Base-by-base conservation (phyloP, 2,888 invertebrate species). In the Frankliniella intonsa region DNA sequence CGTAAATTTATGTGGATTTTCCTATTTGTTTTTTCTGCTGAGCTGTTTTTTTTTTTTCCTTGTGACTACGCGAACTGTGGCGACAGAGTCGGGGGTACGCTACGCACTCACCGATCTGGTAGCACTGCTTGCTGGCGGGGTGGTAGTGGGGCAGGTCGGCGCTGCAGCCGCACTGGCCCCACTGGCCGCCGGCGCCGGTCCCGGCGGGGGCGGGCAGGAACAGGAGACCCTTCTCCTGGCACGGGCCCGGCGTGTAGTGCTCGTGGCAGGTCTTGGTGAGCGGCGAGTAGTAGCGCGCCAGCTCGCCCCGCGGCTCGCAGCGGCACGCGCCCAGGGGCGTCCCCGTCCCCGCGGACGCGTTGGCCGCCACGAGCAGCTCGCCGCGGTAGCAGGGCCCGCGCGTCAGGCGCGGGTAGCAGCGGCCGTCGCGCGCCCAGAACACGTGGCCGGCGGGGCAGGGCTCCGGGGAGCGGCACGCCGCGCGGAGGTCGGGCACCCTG, bases 191-290 rank as follows among this genome's bases (percentile, higher is more conserved):
- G 55, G 55, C 14, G 55, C 92, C 90, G n/a, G n/a, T n/a, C n/a
- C n/a, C 38, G 38, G 38, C 38, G 38, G 38, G 38, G 17, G 92
- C 92, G 0, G 95, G 95, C 81, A 95, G 88, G 88, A 95, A 95
- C 82, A 96, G 88, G 87, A 93, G 92, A 0, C 96, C 96, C 11
- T 90, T 90, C 84, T 92, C 92, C 82, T 91, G 91, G 86, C 96
- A 96, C 0, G 95, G 95, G 0, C 96, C 96, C 84, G 91, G 90
- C 0, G 94, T 93, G 87, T 93, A 95, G 86, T 94, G 94, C 84
- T 94, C 93, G 87, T 94, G 93, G 86, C 96, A 96, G 1, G 93
- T 91, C n/a, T 92, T 90, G 11, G 87, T 90, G 80, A 91, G 91
- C 1, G 88, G 88, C 90, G 92, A 93, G 86, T 90, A 92, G 86